A percentile compares a stretch with the other conserved stretches of the same genome.
phyloP scores from a whole-genome alignment of 2,113 vertebrate species.

The Perca schrenkii region DNA sequence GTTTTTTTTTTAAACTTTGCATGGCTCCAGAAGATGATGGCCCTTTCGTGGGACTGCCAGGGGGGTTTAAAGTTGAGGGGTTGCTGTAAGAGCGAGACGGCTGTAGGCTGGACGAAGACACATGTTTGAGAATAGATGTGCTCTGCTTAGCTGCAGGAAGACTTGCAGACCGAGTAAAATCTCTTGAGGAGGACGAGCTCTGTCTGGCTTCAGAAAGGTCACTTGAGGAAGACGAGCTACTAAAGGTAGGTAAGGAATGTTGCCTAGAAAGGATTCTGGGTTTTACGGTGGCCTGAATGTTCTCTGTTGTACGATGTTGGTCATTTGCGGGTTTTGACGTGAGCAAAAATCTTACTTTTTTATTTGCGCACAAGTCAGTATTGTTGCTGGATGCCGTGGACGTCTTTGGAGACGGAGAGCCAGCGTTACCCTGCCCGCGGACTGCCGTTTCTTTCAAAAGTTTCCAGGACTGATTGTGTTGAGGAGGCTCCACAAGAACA shows the following conservation, averaged over 20 bases:
- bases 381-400: neutral
- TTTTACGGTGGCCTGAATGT: neutral
- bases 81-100: neutral
- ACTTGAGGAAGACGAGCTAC: neutral
- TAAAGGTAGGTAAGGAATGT: neutral
- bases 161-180: neutral
- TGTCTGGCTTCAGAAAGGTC: neutral
- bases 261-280: neutral
- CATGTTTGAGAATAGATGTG: neutral
- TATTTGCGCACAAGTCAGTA: neutral
- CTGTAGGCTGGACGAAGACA: neutral
- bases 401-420: neutral
- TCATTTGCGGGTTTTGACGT: neutral
- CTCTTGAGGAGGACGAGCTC: neutral
- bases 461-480: fast-evolving
- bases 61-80: neutral
- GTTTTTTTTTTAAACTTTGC: neutral
- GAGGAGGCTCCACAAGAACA: neutral
- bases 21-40: neutral
- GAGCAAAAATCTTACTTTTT: neutral
- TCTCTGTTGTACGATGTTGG: neutral
- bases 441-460: neutral
- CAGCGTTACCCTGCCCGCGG: neutral
- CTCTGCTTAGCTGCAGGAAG: neutral
- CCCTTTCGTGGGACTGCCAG: neutral